Conservation (phyloP, 1,140 invertebrate genomes). For the Drosophila asahinai region DNA sequence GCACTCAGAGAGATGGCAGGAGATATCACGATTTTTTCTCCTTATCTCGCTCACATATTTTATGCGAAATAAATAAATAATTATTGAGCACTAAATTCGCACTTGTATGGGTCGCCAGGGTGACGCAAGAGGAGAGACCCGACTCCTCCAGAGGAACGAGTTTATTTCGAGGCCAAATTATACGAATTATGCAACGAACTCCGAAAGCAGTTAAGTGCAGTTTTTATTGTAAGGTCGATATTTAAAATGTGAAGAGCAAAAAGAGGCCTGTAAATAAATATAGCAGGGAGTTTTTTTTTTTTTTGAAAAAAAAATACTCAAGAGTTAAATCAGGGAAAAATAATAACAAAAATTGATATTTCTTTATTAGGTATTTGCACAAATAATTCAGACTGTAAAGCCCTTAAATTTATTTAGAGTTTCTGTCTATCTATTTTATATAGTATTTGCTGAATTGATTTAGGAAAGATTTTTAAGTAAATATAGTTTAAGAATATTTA, state of each 20-base stretch:
- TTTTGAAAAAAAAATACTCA: neutral
- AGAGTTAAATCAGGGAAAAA: too few species aligned
- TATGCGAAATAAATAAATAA: conserved; percentile 54
- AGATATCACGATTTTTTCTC: conserved; percentile 9
- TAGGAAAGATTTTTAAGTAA: too few species aligned
- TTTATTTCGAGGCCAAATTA: conserved; percentile 23
- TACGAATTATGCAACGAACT: conserved; percentile 33
- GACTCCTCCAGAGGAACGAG: conserved; percentile 19
- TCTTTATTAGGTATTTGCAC: neutral
- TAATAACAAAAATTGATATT: neutral
- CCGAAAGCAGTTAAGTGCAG: conserved; percentile 22
- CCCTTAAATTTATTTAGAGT: neutral
- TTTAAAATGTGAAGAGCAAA: conserved; percentile 6
- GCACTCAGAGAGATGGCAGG: conserved; percentile 41
- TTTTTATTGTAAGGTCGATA: conserved; percentile 18
- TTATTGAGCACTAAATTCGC: conserved; percentile 41
- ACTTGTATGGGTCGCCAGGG: conserved; percentile 13
- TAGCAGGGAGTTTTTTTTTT: neutral
- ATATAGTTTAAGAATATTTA: too few species aligned
- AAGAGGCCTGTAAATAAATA: neutral
- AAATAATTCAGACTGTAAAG: neutral
- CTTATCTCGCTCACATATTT: conserved; percentile 40
- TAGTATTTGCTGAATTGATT: too few species aligned
- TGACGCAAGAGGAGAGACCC: conserved; percentile 22
- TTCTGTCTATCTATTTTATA: neutral